Conservation (phyloP, 1,140 invertebrate genomes). For the Neoseiulus cucumeris region DNA sequence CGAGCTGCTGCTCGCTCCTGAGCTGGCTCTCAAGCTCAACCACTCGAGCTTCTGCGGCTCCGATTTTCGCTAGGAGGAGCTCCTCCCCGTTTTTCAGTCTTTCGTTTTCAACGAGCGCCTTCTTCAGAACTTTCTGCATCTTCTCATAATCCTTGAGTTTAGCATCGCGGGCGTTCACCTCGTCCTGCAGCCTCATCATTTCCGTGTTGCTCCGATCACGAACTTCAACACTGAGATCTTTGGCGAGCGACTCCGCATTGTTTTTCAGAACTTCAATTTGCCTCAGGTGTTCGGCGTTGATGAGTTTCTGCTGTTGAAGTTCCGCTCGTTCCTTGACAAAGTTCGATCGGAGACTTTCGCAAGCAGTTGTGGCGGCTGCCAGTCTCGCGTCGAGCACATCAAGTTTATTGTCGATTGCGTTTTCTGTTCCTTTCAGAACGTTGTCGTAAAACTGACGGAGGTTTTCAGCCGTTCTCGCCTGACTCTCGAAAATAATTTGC, state of each 20-base stretch:
- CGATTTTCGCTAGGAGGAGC: not conserved
- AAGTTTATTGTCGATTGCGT: not conserved
- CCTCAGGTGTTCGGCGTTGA: not conserved
- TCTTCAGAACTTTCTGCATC: constrained; percentile 5
- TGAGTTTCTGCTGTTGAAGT: not conserved
- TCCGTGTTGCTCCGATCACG: not conserved
- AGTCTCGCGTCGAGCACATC: not conserved
- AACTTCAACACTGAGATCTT: not conserved
- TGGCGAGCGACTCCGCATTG: not conserved
- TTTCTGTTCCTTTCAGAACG: not conserved
- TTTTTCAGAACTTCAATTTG: not conserved
- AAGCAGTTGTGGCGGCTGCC: not conserved
- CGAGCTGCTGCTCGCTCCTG: not conserved
- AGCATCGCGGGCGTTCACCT: not conserved
- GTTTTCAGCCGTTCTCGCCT: not conserved
- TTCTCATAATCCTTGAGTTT: constrained; percentile 7
- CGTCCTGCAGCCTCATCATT: not conserved
- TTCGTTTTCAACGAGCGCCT: not conserved
- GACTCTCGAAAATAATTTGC: not conserved
- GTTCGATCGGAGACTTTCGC: not conserved
- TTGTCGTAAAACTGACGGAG: not conserved
- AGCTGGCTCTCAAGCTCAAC: not conserved
- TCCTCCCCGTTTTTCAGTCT: not conserved
- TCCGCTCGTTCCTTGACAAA: not conserved
- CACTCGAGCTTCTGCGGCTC: not conserved